Conservation (phyloP, 2,888 invertebrate genomes). For the Plusia festucae region DNA sequence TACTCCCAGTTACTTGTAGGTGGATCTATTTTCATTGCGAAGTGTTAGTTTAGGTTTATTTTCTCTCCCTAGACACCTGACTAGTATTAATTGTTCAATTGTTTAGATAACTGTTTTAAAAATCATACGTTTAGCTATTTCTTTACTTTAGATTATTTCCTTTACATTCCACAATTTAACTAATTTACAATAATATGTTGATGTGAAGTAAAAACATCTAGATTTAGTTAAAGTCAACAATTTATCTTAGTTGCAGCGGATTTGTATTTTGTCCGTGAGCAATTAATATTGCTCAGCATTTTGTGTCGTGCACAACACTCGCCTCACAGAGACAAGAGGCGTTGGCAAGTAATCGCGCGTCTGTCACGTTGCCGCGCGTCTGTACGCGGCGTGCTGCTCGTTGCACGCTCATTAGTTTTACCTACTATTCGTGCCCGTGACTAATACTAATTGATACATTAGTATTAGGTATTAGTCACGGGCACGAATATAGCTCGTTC, state of each 20-base stretch:
- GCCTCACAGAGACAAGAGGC: not conserved
- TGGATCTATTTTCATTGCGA: no score
- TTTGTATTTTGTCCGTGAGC: not conserved
- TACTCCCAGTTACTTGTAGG: no score
- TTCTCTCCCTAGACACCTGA: no score
- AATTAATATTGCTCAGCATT: slow-evolving; percentile 25
- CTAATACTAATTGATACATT: no score
- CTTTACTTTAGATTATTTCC: no score
- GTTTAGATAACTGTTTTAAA: no score
- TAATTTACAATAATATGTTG: no score
- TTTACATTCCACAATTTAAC: no score
- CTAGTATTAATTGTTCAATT: no score
- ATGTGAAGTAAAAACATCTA: not conserved
- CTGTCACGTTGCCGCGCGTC: not conserved
- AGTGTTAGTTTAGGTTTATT: no score
- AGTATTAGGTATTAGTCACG: slow-evolving; percentile 16
- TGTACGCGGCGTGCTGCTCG: slow-evolving; percentile 18
- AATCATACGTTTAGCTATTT: no score
- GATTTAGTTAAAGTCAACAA: not conserved
- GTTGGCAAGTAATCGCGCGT: not conserved
- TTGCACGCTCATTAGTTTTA: slow-evolving; percentile 26
- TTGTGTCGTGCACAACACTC: slow-evolving; percentile 5
- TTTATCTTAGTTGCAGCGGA: not conserved
- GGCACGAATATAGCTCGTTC: slow-evolving; percentile 17
- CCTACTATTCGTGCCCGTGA: no score